Evolutionary conservation across 2,888 invertebrate genomes (phyloP).

Genomic region (Elegia similella): DNA sequence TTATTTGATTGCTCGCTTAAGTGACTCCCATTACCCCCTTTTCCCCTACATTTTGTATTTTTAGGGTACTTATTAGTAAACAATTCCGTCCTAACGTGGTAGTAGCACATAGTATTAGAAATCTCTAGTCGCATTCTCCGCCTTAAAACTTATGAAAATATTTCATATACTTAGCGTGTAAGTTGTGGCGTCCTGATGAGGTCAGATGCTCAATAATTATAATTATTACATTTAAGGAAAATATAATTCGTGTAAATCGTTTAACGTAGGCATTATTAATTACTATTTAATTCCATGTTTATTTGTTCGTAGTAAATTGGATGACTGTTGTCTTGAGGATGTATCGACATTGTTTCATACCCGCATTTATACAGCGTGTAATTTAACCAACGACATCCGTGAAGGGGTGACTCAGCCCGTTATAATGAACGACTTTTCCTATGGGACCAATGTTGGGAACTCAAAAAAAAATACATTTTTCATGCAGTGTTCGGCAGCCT

Average conservation of each 20-base stretch:
- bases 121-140: constrained; percentile 13
- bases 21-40: no score
- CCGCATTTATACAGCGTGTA: no score
- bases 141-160: constrained; percentile 14
- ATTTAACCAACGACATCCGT: no score
- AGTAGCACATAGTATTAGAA: constrained; percentile 13
- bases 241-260: neutral
- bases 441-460: no score
- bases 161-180: neutral
- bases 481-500: no score
- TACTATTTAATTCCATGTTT: neutral
- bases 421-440: no score
- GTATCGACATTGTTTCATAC: neutral
- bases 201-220: neutral
- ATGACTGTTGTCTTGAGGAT: neutral
- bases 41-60: constrained; percentile 1
- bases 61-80: neutral
- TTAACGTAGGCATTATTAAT: constrained; percentile 3
- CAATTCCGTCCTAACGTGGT: neutral
- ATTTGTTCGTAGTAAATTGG: neutral
- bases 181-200: neutral
- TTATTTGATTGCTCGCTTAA: no score
- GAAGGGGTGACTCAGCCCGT: no score
- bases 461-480: no score
- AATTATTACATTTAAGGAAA: neutral